These are phyloP conservation scores for Vulpes lagopus DNA, from an alignment of 2,113 vertebrate species.

Conservation along the genomic window DNA sequence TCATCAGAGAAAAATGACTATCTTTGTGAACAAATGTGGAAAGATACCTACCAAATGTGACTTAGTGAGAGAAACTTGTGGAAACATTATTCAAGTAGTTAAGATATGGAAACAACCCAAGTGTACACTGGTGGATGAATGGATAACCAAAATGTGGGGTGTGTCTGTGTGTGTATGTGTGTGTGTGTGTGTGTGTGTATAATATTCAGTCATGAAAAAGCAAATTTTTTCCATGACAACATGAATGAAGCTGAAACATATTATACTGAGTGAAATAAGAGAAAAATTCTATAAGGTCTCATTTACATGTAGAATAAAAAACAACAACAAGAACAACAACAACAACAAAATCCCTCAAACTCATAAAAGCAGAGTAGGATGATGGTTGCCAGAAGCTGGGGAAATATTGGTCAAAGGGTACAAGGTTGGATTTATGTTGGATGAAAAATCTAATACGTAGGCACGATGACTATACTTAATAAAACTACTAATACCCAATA, in stretches of 20 bases:
- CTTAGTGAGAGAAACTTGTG: neutral
- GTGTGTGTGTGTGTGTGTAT: neutral
- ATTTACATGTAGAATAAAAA: neutral
- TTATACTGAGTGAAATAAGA: neutral
- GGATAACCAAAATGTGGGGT: neutral
- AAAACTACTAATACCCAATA: too few relatives aligned
- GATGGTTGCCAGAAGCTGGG: neutral
- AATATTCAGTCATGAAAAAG: neutral
- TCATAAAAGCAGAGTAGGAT: neutral
- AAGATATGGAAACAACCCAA: neutral
- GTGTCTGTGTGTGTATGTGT: neutral
- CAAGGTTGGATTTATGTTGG: neutral
- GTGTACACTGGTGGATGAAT: neutral
- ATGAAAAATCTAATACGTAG: neutral
- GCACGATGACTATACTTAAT: neutral
- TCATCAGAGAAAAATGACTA: neutral
- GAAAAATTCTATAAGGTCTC: neutral
- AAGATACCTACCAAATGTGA: neutral
- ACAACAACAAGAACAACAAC: neutral
- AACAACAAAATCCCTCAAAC: neutral
- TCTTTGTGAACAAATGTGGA: neutral
- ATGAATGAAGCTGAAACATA: neutral
- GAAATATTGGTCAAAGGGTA: neutral
- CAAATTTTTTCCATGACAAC: neutral
- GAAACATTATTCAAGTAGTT: neutral